Evolutionary conservation across 2,113 vertebrate species (phyloP), one percentile per base, ranked within the genome.

Genomic region (Bettongia penicillata): DNA sequence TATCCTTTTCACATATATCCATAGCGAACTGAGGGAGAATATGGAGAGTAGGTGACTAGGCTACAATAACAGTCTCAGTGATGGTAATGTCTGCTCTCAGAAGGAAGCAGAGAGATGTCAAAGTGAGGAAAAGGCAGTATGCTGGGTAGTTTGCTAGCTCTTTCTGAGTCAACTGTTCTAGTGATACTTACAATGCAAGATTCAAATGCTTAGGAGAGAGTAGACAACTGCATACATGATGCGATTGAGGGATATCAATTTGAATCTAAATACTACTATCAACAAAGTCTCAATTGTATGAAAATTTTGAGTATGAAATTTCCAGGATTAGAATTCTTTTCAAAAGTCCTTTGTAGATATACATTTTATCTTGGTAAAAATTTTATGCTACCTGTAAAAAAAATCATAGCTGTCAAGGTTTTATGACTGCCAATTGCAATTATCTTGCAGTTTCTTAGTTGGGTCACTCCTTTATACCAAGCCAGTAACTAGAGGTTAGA

Each of bases 151-250:
- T 3, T 57, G 47, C 43, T 51, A 90, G n/a, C 9, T 90, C 22
- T 94, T 16, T 93, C 10, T 93, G 48, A 91, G 51, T 93, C 89
- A 93, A 47, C 90, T 93, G 4, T 90, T 96, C 22, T 92, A 37
- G 14, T 93, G 31, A 51, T 22, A 89, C 49, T 94, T 94, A 9
- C 8, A 31, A 92, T 93, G 47, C 22, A 51, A 23, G 90, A 11
- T 61, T 95, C 57, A 95, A 91, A 91, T 68, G 57, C 37, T 68
- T 68, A 37, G 28, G 3, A 53, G 90, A 92, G 11, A 89, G 11
- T 90, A 91, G 12, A 43, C 47, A 95, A 31, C 14, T 11, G 37
- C 57, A 68, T 9, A 9, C 24, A 57, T 57, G 25, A 25, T 28
- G 5, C 28, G 25, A 57, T 57, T 68, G 57, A 68, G 57, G 31